A percentile compares a stretch with the other conserved stretches of the same genome.
Conservation (phyloP, 2,888 invertebrate genomes). For the Cheilosia vulpina region DNA sequence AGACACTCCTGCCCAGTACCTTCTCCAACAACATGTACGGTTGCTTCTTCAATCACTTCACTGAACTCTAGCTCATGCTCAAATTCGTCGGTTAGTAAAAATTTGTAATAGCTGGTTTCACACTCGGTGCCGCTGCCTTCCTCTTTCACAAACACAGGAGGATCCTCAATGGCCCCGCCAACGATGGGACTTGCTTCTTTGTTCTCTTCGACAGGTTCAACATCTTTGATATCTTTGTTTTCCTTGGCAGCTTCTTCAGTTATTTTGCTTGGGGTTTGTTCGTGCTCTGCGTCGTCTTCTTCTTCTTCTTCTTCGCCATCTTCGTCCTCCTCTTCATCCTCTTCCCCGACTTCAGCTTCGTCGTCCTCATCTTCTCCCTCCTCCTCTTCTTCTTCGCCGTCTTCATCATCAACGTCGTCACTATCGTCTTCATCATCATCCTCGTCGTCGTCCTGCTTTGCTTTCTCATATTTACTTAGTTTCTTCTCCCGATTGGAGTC, state of each 20-base stretch:
- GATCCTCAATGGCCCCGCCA: conserved; percentile 89
- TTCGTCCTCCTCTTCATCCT: conserved; percentile 77
- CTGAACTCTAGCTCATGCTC: conserved; percentile 83
- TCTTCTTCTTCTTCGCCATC: conserved; percentile 78
- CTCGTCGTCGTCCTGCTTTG: conserved; percentile 79
- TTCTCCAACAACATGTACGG: conserved; percentile 87
- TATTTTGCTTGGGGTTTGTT: conserved; percentile 63
- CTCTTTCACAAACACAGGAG: conserved; percentile 88
- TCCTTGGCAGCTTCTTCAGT: background rate
- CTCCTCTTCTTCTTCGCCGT: conserved; percentile 77
- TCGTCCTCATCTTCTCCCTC: conserved; percentile 77
- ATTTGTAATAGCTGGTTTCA: conserved; percentile 80
- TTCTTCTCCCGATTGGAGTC: conserved; percentile 81
- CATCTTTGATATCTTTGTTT: background rate
- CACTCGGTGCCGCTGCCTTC: conserved; percentile 88
- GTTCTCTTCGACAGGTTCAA: background rate
- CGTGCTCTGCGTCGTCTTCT: conserved; percentile 10
- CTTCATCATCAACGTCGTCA: conserved; percentile 78
- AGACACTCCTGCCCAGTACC: conserved; percentile 90
- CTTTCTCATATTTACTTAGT: conserved; percentile 80
- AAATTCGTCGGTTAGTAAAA: conserved; percentile 9
- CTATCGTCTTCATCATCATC: conserved; percentile 78
- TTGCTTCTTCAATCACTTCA: conserved; percentile 89
- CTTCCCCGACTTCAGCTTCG: conserved; percentile 78
- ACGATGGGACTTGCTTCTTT: conserved; percentile 81